Base-by-base conservation (phyloP, 2,888 invertebrate genomes). In the Hydrotaea diabolus region DNA sequence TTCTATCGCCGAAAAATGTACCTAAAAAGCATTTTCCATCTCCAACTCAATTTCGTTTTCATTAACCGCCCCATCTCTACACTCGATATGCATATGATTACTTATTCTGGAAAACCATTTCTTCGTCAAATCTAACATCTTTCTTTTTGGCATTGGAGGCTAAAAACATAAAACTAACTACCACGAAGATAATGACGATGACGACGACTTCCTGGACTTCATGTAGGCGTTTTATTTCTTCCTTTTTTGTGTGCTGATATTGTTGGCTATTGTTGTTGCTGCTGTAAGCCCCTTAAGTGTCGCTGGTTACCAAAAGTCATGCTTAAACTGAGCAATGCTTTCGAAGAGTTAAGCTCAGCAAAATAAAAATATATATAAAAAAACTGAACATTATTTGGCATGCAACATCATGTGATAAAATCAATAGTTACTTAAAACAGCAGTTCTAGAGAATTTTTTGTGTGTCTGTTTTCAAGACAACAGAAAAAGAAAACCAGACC, bases 361-460 rank as follows among this genome's bases (percentile, higher is more conserved):
- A 31, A 31, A 31, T 7, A 2, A 31, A 31, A 31, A 31, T 7
- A 2, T 4, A 31, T 7, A 64, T 11, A 23, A 39, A 69, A 43
- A 36, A 46, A 46, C 46, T 46, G 46, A 69, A 69, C 69, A 69
- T 69, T 72, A 72, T 84, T 84, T 84, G 84, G 78, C 84, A 81
- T 81, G 78, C 84, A 81, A 81, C 78, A 84, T 73, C 59, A 78
- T 26, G 59, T 76, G 81, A 81, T 84, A 81, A 81, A 81, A 84
- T 84, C 84, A 81, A 57, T 78, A 59, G 71, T 83, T 83, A 64
- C 72, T 84, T 72, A 76, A 80, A 84, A 81, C 39, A 81, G 49
- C 75, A 78, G 78, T 84, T 81, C 81, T 26, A 66, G 75, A 78
- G 81, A 84, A 84, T 39, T 39, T 39, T 39, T 13, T 17, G 55